Evolutionary conservation across 2,888 invertebrate species (phyloP).

Genomic region (Ophioninae sp.): DNA sequence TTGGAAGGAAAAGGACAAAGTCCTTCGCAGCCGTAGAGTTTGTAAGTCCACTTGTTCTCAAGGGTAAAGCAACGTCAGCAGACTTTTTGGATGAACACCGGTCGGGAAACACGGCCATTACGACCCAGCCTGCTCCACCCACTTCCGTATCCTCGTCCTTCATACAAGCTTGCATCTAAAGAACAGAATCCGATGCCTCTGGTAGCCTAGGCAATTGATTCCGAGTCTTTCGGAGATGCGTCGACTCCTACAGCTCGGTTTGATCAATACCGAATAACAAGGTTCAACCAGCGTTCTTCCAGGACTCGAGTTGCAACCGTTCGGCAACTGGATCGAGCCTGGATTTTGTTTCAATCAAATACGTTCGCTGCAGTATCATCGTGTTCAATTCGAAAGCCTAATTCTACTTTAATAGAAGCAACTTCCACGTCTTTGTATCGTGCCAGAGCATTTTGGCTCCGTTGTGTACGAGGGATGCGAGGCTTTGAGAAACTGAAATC

Average conservation of each 20-base stretch:
- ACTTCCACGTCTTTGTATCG: conserved; percentile 4
- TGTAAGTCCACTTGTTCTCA: conserved; percentile 38
- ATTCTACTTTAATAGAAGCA: background rate
- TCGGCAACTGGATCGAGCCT: background rate
- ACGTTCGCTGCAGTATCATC: background rate
- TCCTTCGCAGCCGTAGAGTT: conserved; percentile 25
- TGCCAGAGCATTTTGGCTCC: conserved; percentile 9
- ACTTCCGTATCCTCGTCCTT: background rate
- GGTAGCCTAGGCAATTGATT: background rate
- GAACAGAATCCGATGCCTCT: background rate
- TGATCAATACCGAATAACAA: background rate
- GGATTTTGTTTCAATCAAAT: conserved; percentile 7
- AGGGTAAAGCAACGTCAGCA: conserved; percentile 25
- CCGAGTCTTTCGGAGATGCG: background rate
- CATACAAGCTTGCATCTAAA: background rate
- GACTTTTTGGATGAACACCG: conserved; percentile 35
- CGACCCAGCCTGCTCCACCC: background rate
- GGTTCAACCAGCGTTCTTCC: background rate
- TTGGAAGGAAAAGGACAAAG: conserved; percentile 22
- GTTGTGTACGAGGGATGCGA: background rate
- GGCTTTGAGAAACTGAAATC: conserved; percentile 41
- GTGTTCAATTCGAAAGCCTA: background rate
- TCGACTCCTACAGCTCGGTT: background rate
- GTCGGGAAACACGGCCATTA: conserved; percentile 11
- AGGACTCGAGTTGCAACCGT: background rate